Percentiles rank a stretch among this genome's conserved stretches.
phyloP scores from a whole-genome alignment of 1,140 invertebrate species.

The Drosophila hydei region DNA sequence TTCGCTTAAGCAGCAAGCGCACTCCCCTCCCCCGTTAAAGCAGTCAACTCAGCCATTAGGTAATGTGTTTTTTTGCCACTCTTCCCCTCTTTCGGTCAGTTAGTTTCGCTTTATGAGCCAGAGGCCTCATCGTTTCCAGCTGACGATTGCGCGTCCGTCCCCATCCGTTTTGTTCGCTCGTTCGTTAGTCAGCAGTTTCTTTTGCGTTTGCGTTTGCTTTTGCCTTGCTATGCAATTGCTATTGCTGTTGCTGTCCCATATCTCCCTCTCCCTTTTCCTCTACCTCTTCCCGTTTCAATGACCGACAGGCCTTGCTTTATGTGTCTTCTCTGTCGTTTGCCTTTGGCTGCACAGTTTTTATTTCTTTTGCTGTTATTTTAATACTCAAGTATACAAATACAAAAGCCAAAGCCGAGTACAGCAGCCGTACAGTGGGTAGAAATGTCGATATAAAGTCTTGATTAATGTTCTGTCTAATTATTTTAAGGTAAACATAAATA shows the following conservation, averaged over 20 bases:
- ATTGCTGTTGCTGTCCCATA: background rate
- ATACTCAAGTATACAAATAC: slow-evolving; percentile 63
- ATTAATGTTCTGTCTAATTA: background rate
- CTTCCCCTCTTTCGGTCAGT: slow-evolving; percentile 23
- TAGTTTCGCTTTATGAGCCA: slow-evolving; percentile 37
- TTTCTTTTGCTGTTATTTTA: slow-evolving; percentile 74
- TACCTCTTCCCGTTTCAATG: background rate
- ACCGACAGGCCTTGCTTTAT: slow-evolving; percentile 29
- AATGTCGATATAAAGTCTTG: background rate
- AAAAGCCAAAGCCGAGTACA: slow-evolving; percentile 55
- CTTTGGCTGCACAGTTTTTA: slow-evolving; percentile 61
- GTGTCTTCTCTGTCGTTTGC: slow-evolving; percentile 50
- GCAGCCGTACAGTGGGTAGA: slow-evolving; percentile 49
- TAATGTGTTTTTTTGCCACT: slow-evolving; percentile 24
- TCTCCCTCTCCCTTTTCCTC: background rate
- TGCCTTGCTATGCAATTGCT: slow-evolving; percentile 42
- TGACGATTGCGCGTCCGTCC: slow-evolving; percentile 45
- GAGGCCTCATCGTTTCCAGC: slow-evolving; percentile 56
- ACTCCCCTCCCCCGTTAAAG: slow-evolving; percentile 1
- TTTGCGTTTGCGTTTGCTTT: slow-evolving; percentile 35
- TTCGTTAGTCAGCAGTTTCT: slow-evolving; percentile 59
- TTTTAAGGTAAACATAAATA: background rate
- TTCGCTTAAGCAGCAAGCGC: slow-evolving; percentile 33
- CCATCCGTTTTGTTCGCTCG: slow-evolving; percentile 18
- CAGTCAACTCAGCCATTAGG: slow-evolving; percentile 38